Conservation (phyloP, 2,888 invertebrate species). For the Baronia brevicornis region DNA sequence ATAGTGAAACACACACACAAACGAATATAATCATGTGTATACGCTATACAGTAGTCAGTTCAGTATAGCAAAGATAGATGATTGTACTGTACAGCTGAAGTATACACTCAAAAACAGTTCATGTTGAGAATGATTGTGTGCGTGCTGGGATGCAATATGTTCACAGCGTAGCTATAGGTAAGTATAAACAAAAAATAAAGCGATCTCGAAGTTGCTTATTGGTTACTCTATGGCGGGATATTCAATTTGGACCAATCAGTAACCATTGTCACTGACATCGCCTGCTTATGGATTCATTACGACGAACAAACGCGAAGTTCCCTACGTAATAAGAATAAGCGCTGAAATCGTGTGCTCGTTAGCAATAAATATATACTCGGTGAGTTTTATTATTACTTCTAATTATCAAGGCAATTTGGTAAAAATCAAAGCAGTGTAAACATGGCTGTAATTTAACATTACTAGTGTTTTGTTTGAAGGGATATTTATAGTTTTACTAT, state of each 20-base stretch:
- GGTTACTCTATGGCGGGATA: conserved; percentile 54
- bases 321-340: conserved; percentile 75
- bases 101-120: conserved; percentile 38
- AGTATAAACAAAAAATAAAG: conserved; percentile 73
- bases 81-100: conserved; percentile 20
- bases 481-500: conserved; percentile 60
- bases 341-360: conserved; percentile 73
- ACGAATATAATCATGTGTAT: conserved; percentile 12
- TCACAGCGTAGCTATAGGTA: conserved; percentile 47
- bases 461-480: conserved; percentile 23
- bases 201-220: conserved; percentile 35
- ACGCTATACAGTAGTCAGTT: too few species aligned
- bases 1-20: conserved; percentile 10
- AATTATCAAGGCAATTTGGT: conserved; percentile 23
- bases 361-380: conserved; percentile 57
- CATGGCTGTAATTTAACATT: conserved; percentile 10
- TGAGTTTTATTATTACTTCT: conserved; percentile 53
- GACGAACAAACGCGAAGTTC: conserved; percentile 59
- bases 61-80: too few species aligned
- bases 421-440: conserved; percentile 19
- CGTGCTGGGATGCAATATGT: conserved; percentile 48
- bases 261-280: conserved; percentile 45
- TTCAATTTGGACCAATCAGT: conserved; percentile 63
- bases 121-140: conserved; percentile 30
- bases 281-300: conserved; percentile 54